phyloP scores from a whole-genome alignment of 2,888 invertebrate genomes.

The Lamellibrachia satsuma region DNA sequence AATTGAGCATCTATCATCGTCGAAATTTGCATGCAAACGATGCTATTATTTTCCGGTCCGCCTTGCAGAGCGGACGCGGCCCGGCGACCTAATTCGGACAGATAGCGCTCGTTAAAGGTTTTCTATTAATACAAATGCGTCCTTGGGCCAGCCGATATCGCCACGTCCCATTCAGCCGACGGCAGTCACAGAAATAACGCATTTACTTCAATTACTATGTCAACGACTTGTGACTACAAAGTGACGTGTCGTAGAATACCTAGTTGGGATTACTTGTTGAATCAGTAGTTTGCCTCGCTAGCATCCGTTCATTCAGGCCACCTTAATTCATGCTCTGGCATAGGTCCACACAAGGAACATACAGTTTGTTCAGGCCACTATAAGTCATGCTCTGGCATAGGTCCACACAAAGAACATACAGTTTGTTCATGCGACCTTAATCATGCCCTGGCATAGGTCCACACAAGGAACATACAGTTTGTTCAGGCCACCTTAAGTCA shows the following conservation, averaged over 20 bases:
- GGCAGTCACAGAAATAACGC: conserved; percentile 1
- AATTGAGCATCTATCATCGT: neutral
- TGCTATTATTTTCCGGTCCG: neutral
- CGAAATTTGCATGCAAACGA: neutral
- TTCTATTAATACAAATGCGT: conserved; percentile 3
- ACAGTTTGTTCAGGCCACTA: too few species aligned
- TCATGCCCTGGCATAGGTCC: too few species aligned
- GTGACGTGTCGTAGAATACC: neutral
- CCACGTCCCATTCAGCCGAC: neutral
- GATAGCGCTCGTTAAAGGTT: neutral
- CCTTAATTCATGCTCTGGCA: too few species aligned
- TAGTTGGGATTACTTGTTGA: neutral
- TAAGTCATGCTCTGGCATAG: too few species aligned
- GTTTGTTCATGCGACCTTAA: too few species aligned
- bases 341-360: too few species aligned
- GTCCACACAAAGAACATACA: too few species aligned
- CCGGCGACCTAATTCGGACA: neutral
- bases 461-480: too few species aligned
- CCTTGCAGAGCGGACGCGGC: neutral
- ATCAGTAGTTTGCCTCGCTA: neutral
- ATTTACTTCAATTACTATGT: neutral
- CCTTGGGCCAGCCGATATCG: neutral
- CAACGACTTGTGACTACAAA: neutral
- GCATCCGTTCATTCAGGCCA: neutral
- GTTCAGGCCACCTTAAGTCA: too few species aligned